A percentile compares a stretch with the other conserved stretches of the same genome.
Evolutionary conservation across 2,113 vertebrate species (phyloP).

Genomic region (Megaceryle torquata): DNA sequence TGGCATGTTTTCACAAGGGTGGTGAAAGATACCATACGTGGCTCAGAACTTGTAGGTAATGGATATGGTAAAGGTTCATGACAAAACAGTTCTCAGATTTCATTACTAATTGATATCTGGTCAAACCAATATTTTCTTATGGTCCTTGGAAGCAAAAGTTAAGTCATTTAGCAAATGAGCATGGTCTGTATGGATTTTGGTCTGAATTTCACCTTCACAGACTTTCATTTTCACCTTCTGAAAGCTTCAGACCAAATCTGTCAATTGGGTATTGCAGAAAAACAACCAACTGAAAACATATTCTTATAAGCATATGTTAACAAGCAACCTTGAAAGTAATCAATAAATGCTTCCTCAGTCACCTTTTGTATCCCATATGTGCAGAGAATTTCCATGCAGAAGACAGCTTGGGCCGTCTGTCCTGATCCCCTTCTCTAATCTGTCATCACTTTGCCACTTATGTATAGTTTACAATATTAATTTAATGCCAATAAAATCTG

Average conservation of each 20-base stretch:
- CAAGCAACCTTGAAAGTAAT: constrained; percentile 13
- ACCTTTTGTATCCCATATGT: background rate
- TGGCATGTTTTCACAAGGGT: background rate
- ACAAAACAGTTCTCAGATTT: background rate
- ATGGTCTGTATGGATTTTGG: background rate
- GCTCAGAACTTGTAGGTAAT: background rate
- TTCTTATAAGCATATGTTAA: background rate
- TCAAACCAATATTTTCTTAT: background rate
- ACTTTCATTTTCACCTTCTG: background rate
- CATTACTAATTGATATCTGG: background rate
- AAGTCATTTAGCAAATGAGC: background rate
- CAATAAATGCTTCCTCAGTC: background rate
- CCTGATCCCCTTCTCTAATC: background rate
- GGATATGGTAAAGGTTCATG: background rate
- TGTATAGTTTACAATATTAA: background rate
- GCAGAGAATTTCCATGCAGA: background rate
- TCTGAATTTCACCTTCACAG: background rate
- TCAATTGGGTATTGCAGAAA: background rate
- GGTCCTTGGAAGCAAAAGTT: background rate
- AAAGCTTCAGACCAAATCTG: background rate
- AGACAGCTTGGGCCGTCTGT: background rate
- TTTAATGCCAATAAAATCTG: background rate
- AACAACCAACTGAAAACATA: background rate
- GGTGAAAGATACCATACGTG: background rate
- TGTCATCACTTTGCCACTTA: background rate